Evolutionary conservation across 2,888 invertebrate species (phyloP).

Genomic region (Seira sanloemensis): DNA sequence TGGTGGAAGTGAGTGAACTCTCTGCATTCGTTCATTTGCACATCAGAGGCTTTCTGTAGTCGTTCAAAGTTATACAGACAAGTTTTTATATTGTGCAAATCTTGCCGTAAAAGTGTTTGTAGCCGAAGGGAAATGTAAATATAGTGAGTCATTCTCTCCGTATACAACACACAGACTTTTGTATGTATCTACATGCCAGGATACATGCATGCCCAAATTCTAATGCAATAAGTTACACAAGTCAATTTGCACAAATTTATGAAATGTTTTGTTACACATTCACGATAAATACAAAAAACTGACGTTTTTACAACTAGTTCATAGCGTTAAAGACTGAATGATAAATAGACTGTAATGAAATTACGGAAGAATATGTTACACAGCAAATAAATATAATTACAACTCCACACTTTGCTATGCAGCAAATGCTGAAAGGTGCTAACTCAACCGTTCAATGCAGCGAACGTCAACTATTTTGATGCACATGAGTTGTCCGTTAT

Average conservation of each 20-base stretch:
- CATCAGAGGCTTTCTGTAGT: neutral
- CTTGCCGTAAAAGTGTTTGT: conserved; percentile 35
- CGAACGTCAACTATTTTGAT: neutral
- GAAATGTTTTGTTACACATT: conserved; percentile 7
- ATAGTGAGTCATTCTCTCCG: conserved; percentile 41
- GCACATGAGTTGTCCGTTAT: conserved; percentile 58
- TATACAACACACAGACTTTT: neutral
- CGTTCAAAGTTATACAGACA: neutral
- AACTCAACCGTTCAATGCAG: neutral
- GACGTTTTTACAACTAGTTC: conserved; percentile 10
- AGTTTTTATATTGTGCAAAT: conserved; percentile 33
- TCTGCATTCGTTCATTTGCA: neutral
- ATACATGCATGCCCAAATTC: neutral
- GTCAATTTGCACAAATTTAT: neutral
- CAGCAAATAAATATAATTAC: neutral
- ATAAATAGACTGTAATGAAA: conserved; percentile 39
- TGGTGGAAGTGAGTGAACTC: conserved; percentile 8
- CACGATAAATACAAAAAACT: conserved; percentile 14
- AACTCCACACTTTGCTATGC: neutral
- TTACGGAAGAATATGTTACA: conserved; percentile 12
- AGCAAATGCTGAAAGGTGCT: neutral
- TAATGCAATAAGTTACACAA: neutral
- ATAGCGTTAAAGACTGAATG: neutral
- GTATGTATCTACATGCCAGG: neutral
- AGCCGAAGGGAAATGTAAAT: conserved; percentile 59